Base-by-base conservation (phyloP, 1,140 invertebrate genomes). In the Mercenaria mercenaria region DNA sequence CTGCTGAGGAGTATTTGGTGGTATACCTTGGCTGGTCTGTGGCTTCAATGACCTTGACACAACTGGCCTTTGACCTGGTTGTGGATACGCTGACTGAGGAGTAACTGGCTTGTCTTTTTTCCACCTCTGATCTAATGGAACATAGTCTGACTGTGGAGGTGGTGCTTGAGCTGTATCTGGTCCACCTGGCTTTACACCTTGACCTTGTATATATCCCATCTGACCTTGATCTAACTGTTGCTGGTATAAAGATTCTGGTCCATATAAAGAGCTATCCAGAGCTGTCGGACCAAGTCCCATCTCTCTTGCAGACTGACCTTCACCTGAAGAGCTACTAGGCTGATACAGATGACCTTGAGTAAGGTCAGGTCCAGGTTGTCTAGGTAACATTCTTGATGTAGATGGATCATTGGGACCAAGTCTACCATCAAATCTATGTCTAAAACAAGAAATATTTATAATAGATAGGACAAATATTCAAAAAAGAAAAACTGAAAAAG, bases 51-150 rank as follows among this genome's bases (percentile, higher is more conserved):
- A 79, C 76, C 76, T 82, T 82, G 61, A 64, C 0, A 64, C 80
- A 34, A 29, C 32, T 67, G 52, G 80, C 18, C 56, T 67, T 41
- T 61, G 80, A 34, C 34, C 80, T 59, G 56, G 8, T 34, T 29
- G 37, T 34, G 8, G 0, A 26, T 64, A 43, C 32, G 34, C 23
- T 79, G 47, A 34, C 47, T 37, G 67, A 39, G 67, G 67, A 39
- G 37, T 41, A 18, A 32, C 29, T 52, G 34, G 72, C 69, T 77
- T 87, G 26, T 88, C 86, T 81, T 67, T 80, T 39, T 81, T 88
- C 86, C 86, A 88, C 34, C 56, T 64, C 56, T 88, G 86, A 81
- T 88, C 86, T 32, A 88, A 77, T n/a, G 86, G 86, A 37, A 88
- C 86, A 80, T 88, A 88, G 23, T 88, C 50, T 13, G 56, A 79